Percentiles rank a stretch among this genome's conserved stretches.
These are phyloP conservation scores for Labroides dimidiatus DNA, from an alignment of 2,797 vertebrate genomes.

Conservation along the genomic window DNA sequence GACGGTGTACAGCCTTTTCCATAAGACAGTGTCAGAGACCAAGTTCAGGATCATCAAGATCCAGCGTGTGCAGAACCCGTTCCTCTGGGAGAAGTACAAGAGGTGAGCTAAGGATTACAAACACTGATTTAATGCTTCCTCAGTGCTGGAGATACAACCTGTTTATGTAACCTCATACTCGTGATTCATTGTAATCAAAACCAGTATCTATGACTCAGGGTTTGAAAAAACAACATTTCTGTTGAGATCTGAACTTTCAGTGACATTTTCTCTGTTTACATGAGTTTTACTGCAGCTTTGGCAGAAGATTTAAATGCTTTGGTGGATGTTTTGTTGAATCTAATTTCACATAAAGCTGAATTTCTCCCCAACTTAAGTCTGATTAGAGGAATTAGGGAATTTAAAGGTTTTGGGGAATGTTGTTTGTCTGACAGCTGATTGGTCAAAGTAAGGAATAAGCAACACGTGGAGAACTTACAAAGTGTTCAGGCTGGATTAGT, in stretches of 20 bases:
- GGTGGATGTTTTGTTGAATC: no score
- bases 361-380: no score
- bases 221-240: background rate
- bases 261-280: background rate
- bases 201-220: background rate
- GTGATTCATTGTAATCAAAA: background rate
- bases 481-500: no score
- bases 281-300: no score
- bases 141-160: background rate
- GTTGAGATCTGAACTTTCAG: background rate
- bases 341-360: no score
- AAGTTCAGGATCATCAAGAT: conserved; percentile 97
- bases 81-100: conserved; percentile 99
- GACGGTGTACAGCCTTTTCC: conserved; percentile 99
- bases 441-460: no score
- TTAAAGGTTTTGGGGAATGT: no score
- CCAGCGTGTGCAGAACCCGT: conserved; percentile 96
- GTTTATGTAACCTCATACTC: background rate
- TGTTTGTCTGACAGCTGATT: no score
- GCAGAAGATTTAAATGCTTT: no score
- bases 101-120: conserved; percentile 80
- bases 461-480: no score
- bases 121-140: background rate
- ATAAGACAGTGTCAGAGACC: conserved; percentile 98
- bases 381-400: no score